These are phyloP conservation scores for Epistrophe eligans DNA, from an alignment of 2,888 invertebrate species.

Conservation along the genomic window DNA sequence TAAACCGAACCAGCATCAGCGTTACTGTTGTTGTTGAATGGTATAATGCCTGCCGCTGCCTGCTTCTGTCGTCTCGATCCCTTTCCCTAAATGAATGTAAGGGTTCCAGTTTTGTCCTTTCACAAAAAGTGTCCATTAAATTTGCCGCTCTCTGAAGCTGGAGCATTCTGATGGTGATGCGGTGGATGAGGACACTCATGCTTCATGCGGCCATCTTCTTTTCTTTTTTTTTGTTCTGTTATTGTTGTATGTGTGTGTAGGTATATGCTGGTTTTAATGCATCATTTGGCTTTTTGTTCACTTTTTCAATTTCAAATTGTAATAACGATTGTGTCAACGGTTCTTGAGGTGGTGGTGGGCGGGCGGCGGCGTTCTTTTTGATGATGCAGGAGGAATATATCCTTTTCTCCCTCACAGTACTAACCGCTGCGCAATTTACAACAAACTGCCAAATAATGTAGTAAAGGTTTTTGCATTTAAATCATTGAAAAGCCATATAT, in stretches of 20 bases:
- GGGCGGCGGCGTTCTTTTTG: background rate
- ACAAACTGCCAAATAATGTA: slow-evolving; percentile 76
- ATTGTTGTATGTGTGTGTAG: background rate
- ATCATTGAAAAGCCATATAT: slow-evolving; percentile 76
- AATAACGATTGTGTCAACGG: slow-evolving; percentile 71
- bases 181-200: slow-evolving; percentile 8
- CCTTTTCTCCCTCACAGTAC: background rate
- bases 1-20: slow-evolving; percentile 36
- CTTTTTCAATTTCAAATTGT: slow-evolving; percentile 71
- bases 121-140: slow-evolving; percentile 72
- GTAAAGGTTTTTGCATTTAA: slow-evolving; percentile 74
- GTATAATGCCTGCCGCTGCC: slow-evolving; percentile 6
- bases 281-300: slow-evolving; percentile 47
- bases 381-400: background rate
- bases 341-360: slow-evolving; percentile 30
- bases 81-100: slow-evolving; percentile 46
- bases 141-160: slow-evolving; percentile 14
- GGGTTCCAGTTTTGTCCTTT: slow-evolving; percentile 45
- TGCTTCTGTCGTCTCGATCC: background rate
- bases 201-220: slow-evolving; percentile 34
- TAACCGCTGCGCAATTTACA: slow-evolving; percentile 57
- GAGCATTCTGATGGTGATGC: background rate
- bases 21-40: background rate
- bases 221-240: background rate
- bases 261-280: slow-evolving; percentile 41